Base-by-base conservation (phyloP, 2,797 vertebrate species). In the Balearica regulorum region DNA sequence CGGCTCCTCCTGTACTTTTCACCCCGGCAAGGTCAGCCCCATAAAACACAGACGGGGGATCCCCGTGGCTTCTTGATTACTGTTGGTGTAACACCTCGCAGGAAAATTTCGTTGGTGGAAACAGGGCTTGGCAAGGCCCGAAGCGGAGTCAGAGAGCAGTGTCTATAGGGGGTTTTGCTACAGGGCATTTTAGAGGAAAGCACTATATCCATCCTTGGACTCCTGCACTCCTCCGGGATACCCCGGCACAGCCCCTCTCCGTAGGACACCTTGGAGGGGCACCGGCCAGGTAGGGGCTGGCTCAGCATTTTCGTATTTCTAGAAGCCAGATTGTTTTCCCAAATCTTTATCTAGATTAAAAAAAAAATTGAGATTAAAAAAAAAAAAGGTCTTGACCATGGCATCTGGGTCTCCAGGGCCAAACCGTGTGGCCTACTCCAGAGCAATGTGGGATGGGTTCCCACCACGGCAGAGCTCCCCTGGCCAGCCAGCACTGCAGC, bases 351-450 rank as follows among this genome's bases (percentile, higher is more conserved):
- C 24, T 21, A 28, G 11, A 24, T 1, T n/a, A n/a, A n/a, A 22
- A 5, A 46, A 16, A 83, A 24, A n/a, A 43, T 11, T 51, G 15
- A 4, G 2, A 16, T 28, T 25, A 4, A 0, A 11, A n/a, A 78
- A 43, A 51, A 53, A 33, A 43, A 39, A n/a, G 3, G 5, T n/a
- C 39, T 80, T 53, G 24, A 53, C 37, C 13, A 14, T 17, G 17
- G 43, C 48, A 13, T 4, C 60, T 6, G 13, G 16, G 5, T 72
- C 49, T 85, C 31, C 0, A 0, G 10, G 41, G 7, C 16, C 33
- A 49, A 86, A 73, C 22, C 2, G 1, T 0, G 1, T 2, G 11
- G 22, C 5, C 9, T 73, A 13, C 0, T 0, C 35, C 35, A 58
- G 22, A 83, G 41, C 18, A 81, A 46, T 1, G 1, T 48, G 25